Conservation (phyloP, 1,140 invertebrate species). For the Vanessa tameamea region DNA sequence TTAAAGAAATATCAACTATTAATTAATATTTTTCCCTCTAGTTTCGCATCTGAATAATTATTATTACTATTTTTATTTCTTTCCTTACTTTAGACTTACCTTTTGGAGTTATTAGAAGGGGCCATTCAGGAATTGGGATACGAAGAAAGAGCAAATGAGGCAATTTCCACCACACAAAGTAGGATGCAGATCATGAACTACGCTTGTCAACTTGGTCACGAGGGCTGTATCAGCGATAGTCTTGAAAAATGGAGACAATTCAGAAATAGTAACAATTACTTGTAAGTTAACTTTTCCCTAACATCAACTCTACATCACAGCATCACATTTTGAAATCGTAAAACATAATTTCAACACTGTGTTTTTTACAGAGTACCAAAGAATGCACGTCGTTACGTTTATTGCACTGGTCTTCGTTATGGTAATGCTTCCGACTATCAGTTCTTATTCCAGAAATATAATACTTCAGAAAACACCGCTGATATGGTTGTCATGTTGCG, state of each 20-base stretch:
- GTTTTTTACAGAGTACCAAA: constrained; percentile 54
- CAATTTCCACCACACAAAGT: constrained; percentile 71
- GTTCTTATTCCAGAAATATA: constrained; percentile 81
- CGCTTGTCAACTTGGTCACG: constrained; percentile 81
- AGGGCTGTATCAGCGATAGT: constrained; percentile 79
- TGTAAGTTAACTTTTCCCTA: constrained; percentile 42
- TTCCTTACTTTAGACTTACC: constrained; percentile 64
- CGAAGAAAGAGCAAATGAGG: constrained; percentile 60
- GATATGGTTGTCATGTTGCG: constrained; percentile 83
- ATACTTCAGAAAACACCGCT: constrained; percentile 77
- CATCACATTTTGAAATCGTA: too few species aligned
- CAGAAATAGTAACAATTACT: constrained; percentile 40
- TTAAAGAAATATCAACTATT: too few species aligned
- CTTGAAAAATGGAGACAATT: constrained; percentile 76
- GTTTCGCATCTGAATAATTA: background rate
- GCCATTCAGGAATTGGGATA: constrained; percentile 73
- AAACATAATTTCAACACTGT: background rate
- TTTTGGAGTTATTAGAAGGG: constrained; percentile 69
- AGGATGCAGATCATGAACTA: constrained; percentile 78
- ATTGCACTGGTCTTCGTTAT: constrained; percentile 81
- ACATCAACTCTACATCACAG: background rate
- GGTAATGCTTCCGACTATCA: constrained; percentile 80
- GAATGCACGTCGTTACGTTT: constrained; percentile 75
- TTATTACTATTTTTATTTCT: background rate
- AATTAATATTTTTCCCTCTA: background rate